These are phyloP conservation scores for Drosophila simulans DNA, from an alignment of 1,140 invertebrate species.

Conservation along the genomic window DNA sequence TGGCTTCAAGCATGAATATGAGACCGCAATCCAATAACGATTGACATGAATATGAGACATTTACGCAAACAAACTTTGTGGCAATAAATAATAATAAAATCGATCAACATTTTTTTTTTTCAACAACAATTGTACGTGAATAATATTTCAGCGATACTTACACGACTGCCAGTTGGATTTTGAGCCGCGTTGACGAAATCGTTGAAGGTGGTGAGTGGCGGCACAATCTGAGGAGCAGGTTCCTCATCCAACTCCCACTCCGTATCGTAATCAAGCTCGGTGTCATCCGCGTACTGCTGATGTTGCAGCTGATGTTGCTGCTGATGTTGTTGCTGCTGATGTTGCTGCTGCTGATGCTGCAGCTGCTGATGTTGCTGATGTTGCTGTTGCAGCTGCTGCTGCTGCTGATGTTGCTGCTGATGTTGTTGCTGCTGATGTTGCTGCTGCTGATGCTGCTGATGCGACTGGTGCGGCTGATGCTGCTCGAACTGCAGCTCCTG, in stretches of 20 bases:
- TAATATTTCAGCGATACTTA: conserved; percentile 15
- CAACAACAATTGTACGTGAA: no score
- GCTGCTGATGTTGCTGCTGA: conserved; percentile 9
- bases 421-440: conserved; percentile 7
- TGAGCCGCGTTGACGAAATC: conserved; percentile 56
- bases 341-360: conserved; percentile 7
- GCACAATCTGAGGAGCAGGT: not conserved
- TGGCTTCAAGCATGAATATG: not conserved
- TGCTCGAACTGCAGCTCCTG: conserved; percentile 29
- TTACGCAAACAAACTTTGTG: not conserved
- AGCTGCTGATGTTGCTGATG: conserved; percentile 1
- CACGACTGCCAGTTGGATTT: conserved; percentile 46
- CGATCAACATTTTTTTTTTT: no score
- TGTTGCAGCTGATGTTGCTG: conserved; percentile 1
- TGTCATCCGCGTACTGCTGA: conserved; percentile 7
- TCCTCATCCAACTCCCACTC: conserved; percentile 7
- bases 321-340: not conserved
- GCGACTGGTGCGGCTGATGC: not conserved
- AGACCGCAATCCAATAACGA: not conserved
- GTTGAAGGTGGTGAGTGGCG: conserved; percentile 18
- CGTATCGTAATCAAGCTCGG: not conserved
- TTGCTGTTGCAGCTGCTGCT: not conserved
- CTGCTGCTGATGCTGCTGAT: not conserved
- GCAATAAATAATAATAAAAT: not conserved
- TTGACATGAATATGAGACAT: not conserved